Evolutionary conservation across 1,140 invertebrate species (phyloP), one percentile per base, ranked within the genome.

Genomic region (Nixonia krombeini): DNA sequence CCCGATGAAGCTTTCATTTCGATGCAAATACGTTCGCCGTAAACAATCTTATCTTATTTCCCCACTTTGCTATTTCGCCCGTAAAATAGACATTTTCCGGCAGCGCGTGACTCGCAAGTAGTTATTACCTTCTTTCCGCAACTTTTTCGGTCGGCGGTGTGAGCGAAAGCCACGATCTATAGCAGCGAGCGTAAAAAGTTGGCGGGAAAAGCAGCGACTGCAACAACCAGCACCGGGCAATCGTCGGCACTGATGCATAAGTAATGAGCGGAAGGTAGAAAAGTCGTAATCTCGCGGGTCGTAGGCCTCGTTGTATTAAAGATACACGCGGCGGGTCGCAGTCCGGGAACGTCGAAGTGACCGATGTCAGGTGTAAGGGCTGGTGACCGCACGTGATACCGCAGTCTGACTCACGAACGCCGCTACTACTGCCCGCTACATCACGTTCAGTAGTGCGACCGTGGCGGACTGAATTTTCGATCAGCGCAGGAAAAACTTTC

Each of bases 231-330:
- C 23, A 4, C 46, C 40, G 28, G 35, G 21, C n/a, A 37, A 40
- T 17, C 16, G 35, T 51, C 25, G 51, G 47, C 23, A 4, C 46
- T 53, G 56, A 68, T 80, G 73, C 80, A 81, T 80, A 79, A 81
- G 50, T 79, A 76, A 81, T 58, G 53, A 55, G 40, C 26, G 47
- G 63, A 72, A 51, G 69, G 45, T 49, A 70, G 72, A 73, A 69
- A 70, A 79, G 51, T 56, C 46, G 57, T 47, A 67, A 56, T 67
- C 55, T 23, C 66, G 52, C 71, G 74, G n/a, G n/a, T 74, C 76
- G 72, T 70, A 74, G 73, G 74, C 72, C 76, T 81, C 65, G 64
- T 65, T 68, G 42, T 66, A 78, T 81, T 75, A 78, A 79, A 80
- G 70, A 78, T 78, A 72, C 55, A 73, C 67, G 50, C 15, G 26